Percentiles rank a stretch among this genome's conserved stretches.
These are phyloP conservation scores for Cathartes aura DNA, from an alignment of 2,113 vertebrate species.

Conservation along the genomic window DNA sequence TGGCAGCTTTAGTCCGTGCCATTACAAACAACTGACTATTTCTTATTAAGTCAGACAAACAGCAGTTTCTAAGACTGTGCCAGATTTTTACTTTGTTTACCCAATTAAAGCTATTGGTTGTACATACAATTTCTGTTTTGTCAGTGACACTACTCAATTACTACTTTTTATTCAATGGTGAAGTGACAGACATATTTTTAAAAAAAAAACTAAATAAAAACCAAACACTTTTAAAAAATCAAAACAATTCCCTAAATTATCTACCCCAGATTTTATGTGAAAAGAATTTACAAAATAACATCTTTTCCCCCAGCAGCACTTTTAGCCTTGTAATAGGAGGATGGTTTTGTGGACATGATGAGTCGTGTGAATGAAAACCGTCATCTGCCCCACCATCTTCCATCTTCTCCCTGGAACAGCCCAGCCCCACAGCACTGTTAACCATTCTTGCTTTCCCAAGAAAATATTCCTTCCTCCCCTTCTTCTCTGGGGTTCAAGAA, in stretches of 20 bases:
- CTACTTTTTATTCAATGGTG: neutral
- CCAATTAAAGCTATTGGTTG: conserved; percentile 10
- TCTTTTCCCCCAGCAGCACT: neutral
- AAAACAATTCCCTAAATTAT: neutral
- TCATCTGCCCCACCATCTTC: neutral
- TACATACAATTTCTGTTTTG: neutral
- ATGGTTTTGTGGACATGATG: neutral
- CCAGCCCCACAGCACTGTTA: neutral
- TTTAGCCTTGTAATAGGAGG: neutral
- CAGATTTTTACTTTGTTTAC: conserved; percentile 44
- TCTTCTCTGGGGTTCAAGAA: neutral
- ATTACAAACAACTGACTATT: neutral
- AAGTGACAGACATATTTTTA: neutral
- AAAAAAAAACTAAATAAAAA: neutral
- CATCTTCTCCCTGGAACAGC: neutral
- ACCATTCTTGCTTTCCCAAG: neutral
- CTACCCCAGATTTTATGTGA: neutral
- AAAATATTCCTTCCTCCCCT: neutral
- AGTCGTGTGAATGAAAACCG: neutral
- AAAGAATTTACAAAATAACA: neutral
- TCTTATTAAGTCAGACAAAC: conserved; percentile 9
- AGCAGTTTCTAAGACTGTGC: conserved; percentile 45
- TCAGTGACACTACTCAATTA: neutral
- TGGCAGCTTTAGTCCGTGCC: conserved; percentile 48
- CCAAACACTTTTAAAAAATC: neutral